Base-by-base conservation (phyloP, 1,140 invertebrate genomes). In the Scaptomyza pallida region DNA sequence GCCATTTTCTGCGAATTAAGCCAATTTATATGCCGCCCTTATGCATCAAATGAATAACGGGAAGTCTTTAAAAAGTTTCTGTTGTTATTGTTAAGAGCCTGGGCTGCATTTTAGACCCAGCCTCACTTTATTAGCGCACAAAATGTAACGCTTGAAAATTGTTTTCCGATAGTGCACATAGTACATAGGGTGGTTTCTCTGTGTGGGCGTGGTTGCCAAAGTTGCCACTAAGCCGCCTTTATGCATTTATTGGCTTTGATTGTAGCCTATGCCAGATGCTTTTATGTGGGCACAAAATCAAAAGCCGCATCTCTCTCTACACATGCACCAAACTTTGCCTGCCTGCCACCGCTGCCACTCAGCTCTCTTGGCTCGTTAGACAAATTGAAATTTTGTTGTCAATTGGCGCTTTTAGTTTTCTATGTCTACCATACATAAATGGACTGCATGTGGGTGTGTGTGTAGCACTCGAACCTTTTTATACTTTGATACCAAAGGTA, bases 211-310 rank as follows among this genome's bases (percentile, higher is more conserved):
- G 45, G 9, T 30, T 45, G 40, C n/a, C 57, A 55, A 60, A 61
- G 50, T 61, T 73, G 33, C 30, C 55, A 50, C 81, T 86, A 88
- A 88, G 82, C 82, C n/a, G n/a, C n/a, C 81, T 86, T 88, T 86
- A 88, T 86, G 82, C 77, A 75, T 86, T 86, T 86, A 82, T 81
- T 86, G 82, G 81, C 82, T 81, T 88, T 86, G 82, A 88, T 54
- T 73, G 63, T 43, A 62, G 60, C 43, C n/a, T 45, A 45, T 65
- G 65, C 59, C 52, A 76, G 72, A 61, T 61, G 70, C 70, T 61
- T 67, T 69, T 15, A 81, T 71, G 54, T 64, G 72, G 65, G 45
- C 54, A 6, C n/a, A 33, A 47, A 30, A 30, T 30, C 26, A 30
- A 30, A 30, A 30, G 26, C 26, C 26, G 41, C 71, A 51, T 4